Evolutionary conservation across 2,888 invertebrate species (phyloP), one percentile per base, ranked within the genome.

Genomic region (Standfussiana lucernea): DNA sequence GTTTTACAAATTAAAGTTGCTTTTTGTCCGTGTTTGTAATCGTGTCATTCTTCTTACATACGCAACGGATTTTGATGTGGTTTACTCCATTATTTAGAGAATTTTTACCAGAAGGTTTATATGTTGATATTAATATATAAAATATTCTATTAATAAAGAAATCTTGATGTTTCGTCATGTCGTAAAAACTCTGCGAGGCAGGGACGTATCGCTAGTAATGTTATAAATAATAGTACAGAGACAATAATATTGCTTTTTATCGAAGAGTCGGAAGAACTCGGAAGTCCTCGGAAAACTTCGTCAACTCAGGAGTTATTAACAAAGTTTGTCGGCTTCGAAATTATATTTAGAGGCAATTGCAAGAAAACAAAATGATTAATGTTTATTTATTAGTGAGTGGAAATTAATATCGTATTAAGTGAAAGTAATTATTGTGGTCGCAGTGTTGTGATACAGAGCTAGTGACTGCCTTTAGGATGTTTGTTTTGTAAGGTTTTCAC

Each of bases 291-390:
- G 77, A 78, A 70, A 15, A 72, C 28, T 79, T 70, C n/a, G 18
- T 40, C 59, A 76, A 72, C 59, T 59, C 42, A 45, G 50, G 15
- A 53, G 75, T 75, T 85, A 85, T 82, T 79, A 82, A 79, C 42
- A 85, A 84, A 84, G 67, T 84, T 84, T 37, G 18, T 40, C 59
- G 64, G n/a, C 64, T 40, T 59, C 61, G 70, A 77, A 83, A 76
- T 82, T 73, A 73, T 75, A 61, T 74, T 77, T 69, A 61, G 56
- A 73, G 28, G 71, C 67, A 79, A 77, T 82, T 66, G 75, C 50
- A 47, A 72, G 75, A 72, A 79, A 84, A 85, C 79, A 73, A 82
- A 82, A 85, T 85, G 81, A 84, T 84, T 80, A 70, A 84, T 83
- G 66, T 59, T 64, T 61, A 56, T 28, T 80, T 73, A 69, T 61